A percentile compares a stretch with the other conserved stretches of the same genome.
Evolutionary conservation across 2,797 vertebrate genomes (phyloP).

Genomic region (Dryobates pubescens): DNA sequence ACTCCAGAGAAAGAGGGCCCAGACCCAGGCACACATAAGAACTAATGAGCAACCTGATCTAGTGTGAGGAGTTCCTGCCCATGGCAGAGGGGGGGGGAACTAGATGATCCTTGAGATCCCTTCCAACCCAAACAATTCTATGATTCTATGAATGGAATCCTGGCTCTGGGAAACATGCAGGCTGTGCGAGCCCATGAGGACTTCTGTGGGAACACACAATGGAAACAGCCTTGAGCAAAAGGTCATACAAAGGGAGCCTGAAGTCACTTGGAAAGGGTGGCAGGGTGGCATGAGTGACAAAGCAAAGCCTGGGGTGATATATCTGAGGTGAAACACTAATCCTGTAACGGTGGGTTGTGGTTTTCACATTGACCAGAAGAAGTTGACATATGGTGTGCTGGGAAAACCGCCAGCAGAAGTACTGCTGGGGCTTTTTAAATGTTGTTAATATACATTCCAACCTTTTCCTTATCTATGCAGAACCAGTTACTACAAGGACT

Average conservation of each 20-base stretch:
- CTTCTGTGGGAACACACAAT: not conserved
- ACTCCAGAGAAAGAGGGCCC: not conserved
- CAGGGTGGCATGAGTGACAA: not conserved
- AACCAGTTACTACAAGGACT: not conserved
- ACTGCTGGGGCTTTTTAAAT: conserved; percentile 4
- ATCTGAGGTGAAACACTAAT: conserved; percentile 25
- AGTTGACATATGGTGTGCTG: conserved; percentile 37
- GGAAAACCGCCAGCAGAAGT: conserved; percentile 36
- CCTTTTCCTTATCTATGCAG: not conserved
- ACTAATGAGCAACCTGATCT: too few species aligned
- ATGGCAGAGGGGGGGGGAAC: too few species aligned
- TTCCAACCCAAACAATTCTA: too few species aligned
- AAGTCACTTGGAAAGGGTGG: not conserved
- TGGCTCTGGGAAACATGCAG: not conserved
- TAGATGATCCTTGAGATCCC: too few species aligned
- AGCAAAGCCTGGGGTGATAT: not conserved
- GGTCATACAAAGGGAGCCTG: not conserved
- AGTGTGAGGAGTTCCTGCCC: too few species aligned
- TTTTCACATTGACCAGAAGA: conserved; percentile 50
- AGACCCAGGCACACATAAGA: not conserved
- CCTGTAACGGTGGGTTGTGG: not conserved
- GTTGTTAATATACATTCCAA: conserved; percentile 39
- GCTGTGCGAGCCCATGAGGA: accelerated
- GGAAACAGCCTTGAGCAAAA: not conserved
- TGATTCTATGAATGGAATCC: not conserved